Evolutionary conservation across 2,888 invertebrate genomes (phyloP).

Genomic region (Andricus quercusramuli): DNA sequence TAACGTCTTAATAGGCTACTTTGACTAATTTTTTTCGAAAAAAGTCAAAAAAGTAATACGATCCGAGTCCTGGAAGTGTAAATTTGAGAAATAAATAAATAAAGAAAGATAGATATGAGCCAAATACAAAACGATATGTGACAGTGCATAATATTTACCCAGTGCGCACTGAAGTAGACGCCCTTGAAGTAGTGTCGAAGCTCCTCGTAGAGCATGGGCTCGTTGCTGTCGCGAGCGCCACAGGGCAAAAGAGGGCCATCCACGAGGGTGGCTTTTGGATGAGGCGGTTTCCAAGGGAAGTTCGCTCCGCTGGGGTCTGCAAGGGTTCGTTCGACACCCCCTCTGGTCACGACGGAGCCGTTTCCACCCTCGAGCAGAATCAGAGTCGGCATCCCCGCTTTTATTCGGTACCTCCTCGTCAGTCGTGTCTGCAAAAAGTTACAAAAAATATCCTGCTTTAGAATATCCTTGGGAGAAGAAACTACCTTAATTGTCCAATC

Average conservation of each 20-base stretch:
- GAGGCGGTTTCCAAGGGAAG: conserved; percentile 90
- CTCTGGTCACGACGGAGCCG: conserved; percentile 84
- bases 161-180: conserved; percentile 93
- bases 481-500: background rate
- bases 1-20: too few species aligned
- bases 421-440: conserved; percentile 83
- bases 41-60: too few species aligned
- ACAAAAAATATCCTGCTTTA: conserved; percentile 29
- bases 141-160: conserved; percentile 83
- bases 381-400: conserved; percentile 87
- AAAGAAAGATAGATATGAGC: background rate
- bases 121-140: conserved; percentile 25
- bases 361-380: conserved; percentile 84
- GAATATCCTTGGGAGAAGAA: background rate
- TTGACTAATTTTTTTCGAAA: too few species aligned
- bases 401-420: conserved; percentile 88
- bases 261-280: conserved; percentile 74
- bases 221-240: conserved; percentile 74
- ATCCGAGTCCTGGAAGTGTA: background rate
- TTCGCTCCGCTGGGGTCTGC: conserved; percentile 84
- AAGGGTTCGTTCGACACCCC: conserved; percentile 84
- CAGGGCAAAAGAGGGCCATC: conserved; percentile 75
- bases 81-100: background rate
- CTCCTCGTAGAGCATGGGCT: conserved; percentile 81
- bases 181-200: conserved; percentile 85